A percentile compares a stretch with the other conserved stretches of the same genome.
Evolutionary conservation across 2,113 vertebrate genomes (phyloP).

Genomic region (Thunnus maccoyii): DNA sequence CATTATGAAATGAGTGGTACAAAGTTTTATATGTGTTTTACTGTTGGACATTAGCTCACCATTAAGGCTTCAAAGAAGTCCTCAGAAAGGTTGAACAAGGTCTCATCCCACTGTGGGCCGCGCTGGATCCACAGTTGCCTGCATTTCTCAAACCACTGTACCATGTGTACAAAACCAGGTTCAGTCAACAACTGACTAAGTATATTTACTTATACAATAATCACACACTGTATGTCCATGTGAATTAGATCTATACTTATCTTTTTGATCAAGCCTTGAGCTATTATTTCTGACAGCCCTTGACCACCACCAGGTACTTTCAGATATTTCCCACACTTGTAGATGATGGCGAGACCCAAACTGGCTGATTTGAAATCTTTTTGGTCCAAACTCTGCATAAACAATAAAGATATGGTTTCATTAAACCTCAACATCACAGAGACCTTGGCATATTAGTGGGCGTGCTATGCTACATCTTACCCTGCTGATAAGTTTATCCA

Average conservation of each 20-base stretch:
- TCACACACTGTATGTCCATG: not conserved
- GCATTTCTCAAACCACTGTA: slow-evolving; percentile 93
- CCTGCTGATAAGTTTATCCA: slow-evolving; percentile 90
- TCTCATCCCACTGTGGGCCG: slow-evolving; percentile 84
- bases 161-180: slow-evolving; percentile 87
- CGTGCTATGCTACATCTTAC: slow-evolving; percentile 76
- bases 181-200: slow-evolving; percentile 10
- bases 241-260: slow-evolving; percentile 87
- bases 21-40: not conserved
- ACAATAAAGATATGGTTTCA: not conserved
- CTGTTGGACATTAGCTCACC: slow-evolving; percentile 72
- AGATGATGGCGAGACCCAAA: slow-evolving; percentile 84
- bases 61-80: slow-evolving; percentile 91
- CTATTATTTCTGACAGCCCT: slow-evolving; percentile 87
- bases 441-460: not conserved
- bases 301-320: slow-evolving; percentile 84
- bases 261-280: slow-evolving; percentile 90
- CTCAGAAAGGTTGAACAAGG: slow-evolving; percentile 86
- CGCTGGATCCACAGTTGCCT: slow-evolving; percentile 86
- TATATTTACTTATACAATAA: not conserved
- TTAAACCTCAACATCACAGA: not conserved
- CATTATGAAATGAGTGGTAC: not conserved
- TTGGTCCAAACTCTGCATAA: slow-evolving; percentile 88
- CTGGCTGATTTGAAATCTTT: slow-evolving; percentile 83
- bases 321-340: slow-evolving; percentile 86